Conservation (phyloP, 2,113 vertebrate species). For the Ammospiza nelsoni region DNA sequence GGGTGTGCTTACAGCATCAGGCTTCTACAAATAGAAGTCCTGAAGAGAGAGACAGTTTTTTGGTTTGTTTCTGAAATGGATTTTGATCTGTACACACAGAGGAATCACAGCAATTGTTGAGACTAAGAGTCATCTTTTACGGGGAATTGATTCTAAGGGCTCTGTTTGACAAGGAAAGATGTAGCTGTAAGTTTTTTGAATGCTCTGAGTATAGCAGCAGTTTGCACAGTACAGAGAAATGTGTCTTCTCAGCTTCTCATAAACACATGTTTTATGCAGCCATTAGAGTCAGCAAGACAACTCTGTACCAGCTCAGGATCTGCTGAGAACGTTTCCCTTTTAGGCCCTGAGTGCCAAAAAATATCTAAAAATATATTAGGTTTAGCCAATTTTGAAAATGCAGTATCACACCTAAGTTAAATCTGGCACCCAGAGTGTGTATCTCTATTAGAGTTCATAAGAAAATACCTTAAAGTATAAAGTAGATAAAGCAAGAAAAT, state of each 20-base stretch:
- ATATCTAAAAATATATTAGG: neutral
- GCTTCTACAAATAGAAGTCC: neutral
- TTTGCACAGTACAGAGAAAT: neutral
- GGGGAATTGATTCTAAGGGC: neutral
- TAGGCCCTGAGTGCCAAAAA: neutral
- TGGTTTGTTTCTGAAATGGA: neutral
- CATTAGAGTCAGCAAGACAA: neutral
- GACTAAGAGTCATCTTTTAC: neutral
- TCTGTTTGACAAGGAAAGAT: neutral
- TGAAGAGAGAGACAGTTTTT: neutral
- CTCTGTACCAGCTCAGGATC: neutral
- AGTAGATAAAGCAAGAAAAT: neutral
- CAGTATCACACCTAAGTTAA: neutral
- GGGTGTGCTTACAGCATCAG: neutral
- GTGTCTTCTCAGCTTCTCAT: neutral
- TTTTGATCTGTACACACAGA: neutral
- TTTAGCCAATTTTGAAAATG: neutral
- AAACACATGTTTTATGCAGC: neutral
- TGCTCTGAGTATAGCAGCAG: neutral
- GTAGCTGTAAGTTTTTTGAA: slow-evolving; percentile 7
- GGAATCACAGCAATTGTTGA: neutral
- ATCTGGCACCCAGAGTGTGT: neutral
- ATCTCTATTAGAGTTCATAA: neutral
- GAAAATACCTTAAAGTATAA: neutral
- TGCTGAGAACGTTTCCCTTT: neutral